These are phyloP conservation scores for Parnassius orleans DNA, from an alignment of 2,888 invertebrate species.

Conservation along the genomic window DNA sequence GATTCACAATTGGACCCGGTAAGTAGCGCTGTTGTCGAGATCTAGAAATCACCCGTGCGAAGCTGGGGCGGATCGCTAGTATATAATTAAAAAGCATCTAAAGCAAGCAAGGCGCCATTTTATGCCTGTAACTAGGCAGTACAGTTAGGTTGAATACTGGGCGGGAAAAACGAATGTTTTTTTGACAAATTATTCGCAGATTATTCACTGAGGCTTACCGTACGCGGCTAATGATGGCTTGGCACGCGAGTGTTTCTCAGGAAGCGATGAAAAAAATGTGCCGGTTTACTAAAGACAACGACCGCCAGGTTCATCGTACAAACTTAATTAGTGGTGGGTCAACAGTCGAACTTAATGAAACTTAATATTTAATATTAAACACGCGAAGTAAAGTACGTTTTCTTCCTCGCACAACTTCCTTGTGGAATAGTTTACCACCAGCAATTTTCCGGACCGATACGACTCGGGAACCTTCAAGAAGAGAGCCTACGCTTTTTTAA, in stretches of 20 bases:
- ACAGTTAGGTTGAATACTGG: not conserved
- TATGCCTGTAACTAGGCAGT: not conserved
- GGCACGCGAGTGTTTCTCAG: conserved; percentile 9
- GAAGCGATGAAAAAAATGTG: conserved; percentile 4
- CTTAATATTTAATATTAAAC: too few species aligned
- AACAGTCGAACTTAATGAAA: not conserved
- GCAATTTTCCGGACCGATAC: too few species aligned
- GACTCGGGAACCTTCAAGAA: too few species aligned
- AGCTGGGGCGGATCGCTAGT: too few species aligned
- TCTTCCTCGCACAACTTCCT: too few species aligned
- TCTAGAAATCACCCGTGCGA: too few species aligned
- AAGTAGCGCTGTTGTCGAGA: too few species aligned
- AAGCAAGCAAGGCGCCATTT: not conserved
- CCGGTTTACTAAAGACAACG: not conserved
- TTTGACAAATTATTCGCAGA: conserved; percentile 8
- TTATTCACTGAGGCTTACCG: not conserved
- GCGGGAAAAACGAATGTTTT: conserved; percentile 6
- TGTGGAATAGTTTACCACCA: too few species aligned
- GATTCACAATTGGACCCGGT: too few species aligned
- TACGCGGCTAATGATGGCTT: conserved; percentile 7
- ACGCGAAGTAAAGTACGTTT: too few species aligned
- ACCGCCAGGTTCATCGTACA: not conserved
- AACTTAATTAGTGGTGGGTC: not conserved
- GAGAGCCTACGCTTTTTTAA: too few species aligned
- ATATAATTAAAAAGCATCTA: too few species aligned